phyloP scores from a whole-genome alignment of 2,113 vertebrate genomes.

The Eptesicus fuscus region DNA sequence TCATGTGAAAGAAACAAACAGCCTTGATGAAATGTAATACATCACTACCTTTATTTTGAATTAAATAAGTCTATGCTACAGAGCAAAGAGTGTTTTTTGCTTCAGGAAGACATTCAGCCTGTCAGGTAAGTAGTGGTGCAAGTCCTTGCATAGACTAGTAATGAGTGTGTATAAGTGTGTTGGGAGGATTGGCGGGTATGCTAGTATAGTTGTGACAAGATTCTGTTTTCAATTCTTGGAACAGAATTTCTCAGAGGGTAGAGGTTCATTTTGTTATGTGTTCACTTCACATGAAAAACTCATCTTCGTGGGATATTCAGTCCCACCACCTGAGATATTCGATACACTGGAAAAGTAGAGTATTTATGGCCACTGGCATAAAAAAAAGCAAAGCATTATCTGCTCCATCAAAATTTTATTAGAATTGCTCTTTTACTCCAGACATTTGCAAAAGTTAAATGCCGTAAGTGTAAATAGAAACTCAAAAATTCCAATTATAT shows the following conservation, averaged over 20 bases:
- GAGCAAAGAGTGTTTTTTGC: neutral
- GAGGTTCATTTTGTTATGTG: neutral
- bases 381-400: slow-evolving; percentile 8
- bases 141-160: neutral
- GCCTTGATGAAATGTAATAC: neutral
- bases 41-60: neutral
- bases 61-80: neutral
- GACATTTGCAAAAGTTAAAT: neutral
- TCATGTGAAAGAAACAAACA: neutral
- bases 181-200: neutral
- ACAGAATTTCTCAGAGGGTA: neutral
- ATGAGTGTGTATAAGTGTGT: neutral
- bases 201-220: neutral
- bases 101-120: neutral
- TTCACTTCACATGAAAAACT: neutral
- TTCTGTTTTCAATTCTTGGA: neutral
- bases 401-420: neutral
- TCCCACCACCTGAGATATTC: neutral
- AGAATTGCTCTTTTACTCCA: neutral
- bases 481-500: slow-evolving; percentile 14
- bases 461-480: neutral
- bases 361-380: neutral
- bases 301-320: neutral
- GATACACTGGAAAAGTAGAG: neutral
- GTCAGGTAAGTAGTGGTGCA: neutral